Percentiles rank a stretch among this genome's conserved stretches.
Conservation (phyloP, 1,140 invertebrate genomes). For the Phenacoccus solenopsis region DNA sequence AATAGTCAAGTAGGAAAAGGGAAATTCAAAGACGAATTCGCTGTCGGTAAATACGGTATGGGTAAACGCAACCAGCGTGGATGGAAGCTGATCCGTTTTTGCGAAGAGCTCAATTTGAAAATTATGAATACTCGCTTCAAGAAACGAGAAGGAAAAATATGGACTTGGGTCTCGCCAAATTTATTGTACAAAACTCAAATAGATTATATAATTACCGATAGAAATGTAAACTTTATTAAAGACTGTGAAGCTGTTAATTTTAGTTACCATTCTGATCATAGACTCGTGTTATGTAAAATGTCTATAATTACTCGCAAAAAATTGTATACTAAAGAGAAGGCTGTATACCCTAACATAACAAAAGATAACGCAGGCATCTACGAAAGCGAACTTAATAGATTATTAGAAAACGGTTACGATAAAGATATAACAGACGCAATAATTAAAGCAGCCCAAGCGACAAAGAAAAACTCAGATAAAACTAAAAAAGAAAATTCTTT, state of each 20-base stretch:
- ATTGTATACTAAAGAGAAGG: too few species aligned
- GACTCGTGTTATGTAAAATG: background rate
- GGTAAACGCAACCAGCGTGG: conserved; percentile 17
- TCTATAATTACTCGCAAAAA: too few species aligned
- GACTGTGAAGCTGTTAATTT: background rate
- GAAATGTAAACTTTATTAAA: background rate
- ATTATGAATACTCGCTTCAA: conserved; percentile 1
- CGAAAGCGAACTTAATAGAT: background rate
- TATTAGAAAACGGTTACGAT: background rate
- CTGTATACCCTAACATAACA: background rate
- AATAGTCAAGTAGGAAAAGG: background rate
- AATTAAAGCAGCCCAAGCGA: too few species aligned
- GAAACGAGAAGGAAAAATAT: background rate
- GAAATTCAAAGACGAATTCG: background rate
- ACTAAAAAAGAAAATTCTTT: too few species aligned
- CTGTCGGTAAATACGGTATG: background rate
- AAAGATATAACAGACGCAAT: background rate
- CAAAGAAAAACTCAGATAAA: too few species aligned
- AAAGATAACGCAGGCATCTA: background rate
- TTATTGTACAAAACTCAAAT: background rate
- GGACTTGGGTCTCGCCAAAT: conserved; percentile 18
- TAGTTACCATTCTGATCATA: background rate
- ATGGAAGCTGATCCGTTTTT: background rate
- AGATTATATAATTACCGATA: background rate
- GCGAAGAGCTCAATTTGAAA: background rate